phyloP scores from a whole-genome alignment of 2,888 invertebrate genomes.

The Tiphia femorata region DNA sequence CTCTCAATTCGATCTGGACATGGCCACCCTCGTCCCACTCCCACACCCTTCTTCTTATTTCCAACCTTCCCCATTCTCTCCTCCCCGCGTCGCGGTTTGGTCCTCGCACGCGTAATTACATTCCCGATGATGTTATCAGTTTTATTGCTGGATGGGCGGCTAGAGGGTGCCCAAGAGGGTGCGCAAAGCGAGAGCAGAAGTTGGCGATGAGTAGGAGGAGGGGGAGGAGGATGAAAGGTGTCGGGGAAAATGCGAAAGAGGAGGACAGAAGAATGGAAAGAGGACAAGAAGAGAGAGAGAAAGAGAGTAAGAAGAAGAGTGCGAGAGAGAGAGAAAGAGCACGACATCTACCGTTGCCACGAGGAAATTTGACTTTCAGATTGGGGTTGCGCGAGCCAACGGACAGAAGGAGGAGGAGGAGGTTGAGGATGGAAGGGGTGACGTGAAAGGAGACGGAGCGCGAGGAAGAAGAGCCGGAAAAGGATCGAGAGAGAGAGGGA shows the following conservation, averaged over 20 bases:
- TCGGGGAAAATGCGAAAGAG: conserved; percentile 6
- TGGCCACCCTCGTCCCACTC: not conserved
- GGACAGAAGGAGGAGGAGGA: conserved; percentile 34
- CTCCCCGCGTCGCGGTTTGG: conserved; percentile 25
- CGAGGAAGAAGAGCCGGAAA: conserved; percentile 21
- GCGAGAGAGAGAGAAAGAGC: conserved; percentile 27
- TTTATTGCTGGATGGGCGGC: conserved; percentile 49
- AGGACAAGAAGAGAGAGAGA: not conserved
- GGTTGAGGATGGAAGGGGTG: conserved; percentile 1
- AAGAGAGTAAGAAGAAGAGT: conserved; percentile 1
- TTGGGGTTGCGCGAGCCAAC: conserved; percentile 53
- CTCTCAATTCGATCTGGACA: conserved; percentile 9
- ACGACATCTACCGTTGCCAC: conserved; percentile 50
- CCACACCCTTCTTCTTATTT: not conserved
- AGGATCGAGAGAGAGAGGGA: conserved; percentile 27
- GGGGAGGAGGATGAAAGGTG: conserved; percentile 4
- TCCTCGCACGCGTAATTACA: conserved; percentile 57
- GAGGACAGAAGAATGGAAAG: not conserved
- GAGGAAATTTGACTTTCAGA: conserved; percentile 65
- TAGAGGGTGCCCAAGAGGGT: conserved; percentile 10
- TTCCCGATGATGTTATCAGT: conserved; percentile 64
- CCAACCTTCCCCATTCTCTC: not conserved
- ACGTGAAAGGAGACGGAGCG: conserved; percentile 12
- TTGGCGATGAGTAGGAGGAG: not conserved
- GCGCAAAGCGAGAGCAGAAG: conserved; percentile 1